These are phyloP conservation scores for Apodemia zela DNA, from an alignment of 2,888 invertebrate species.

Conservation along the genomic window DNA sequence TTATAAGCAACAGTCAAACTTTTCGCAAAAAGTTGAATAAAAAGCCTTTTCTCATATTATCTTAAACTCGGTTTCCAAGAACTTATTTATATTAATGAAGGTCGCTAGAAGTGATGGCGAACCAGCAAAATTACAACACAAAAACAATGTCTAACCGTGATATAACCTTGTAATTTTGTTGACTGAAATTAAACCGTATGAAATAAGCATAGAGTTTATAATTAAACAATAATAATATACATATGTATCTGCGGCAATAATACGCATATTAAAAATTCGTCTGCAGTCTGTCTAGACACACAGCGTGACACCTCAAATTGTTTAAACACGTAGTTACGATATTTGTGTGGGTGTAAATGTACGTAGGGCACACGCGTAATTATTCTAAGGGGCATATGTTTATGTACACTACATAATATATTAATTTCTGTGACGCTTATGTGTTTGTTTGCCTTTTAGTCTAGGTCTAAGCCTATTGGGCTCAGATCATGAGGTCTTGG, in stretches of 20 bases:
- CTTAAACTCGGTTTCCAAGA: slow-evolving; percentile 5
- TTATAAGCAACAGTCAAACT: background rate
- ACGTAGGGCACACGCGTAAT: background rate
- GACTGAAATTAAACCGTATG: background rate
- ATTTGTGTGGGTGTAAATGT: slow-evolving; percentile 5
- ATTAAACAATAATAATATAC: background rate
- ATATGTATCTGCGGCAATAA: slow-evolving; percentile 3
- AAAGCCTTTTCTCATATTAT: slow-evolving; percentile 9
- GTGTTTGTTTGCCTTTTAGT: background rate
- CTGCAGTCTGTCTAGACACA: slow-evolving; percentile 69
- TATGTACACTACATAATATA: slow-evolving; percentile 22
- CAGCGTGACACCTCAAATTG: slow-evolving; percentile 51
- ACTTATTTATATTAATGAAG: slow-evolving; percentile 3
- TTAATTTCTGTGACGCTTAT: slow-evolving; percentile 24
- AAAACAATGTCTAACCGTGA: slow-evolving; percentile 13
- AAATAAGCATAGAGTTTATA: background rate
- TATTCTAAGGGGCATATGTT: background rate
- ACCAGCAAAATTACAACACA: slow-evolving; percentile 12
- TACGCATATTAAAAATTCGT: slow-evolving; percentile 63
- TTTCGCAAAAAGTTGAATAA: background rate
- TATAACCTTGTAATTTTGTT: slow-evolving; percentile 3
- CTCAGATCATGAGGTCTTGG: too few relatives aligned
- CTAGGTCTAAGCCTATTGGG: too few relatives aligned
- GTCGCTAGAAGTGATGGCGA: slow-evolving; percentile 1
- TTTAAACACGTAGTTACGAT: slow-evolving; percentile 31